Conservation (phyloP, 2,888 invertebrate species). For the Tetropium fuscum region DNA sequence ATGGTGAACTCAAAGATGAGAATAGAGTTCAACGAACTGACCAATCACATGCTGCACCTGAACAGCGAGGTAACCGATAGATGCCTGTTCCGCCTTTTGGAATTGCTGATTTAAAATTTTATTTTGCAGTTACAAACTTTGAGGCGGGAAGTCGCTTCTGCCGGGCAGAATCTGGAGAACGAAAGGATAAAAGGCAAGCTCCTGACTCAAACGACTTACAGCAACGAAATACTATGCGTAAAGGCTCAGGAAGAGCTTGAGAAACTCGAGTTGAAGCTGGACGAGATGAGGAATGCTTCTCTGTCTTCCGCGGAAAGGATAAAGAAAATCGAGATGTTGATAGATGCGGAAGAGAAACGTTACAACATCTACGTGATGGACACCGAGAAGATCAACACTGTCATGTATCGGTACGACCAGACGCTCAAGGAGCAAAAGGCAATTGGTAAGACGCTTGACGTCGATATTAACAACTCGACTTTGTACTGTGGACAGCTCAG, state of each 20-base stretch:
- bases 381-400: slow-evolving; percentile 47
- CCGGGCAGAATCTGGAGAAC: slow-evolving; percentile 61
- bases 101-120: background rate
- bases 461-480: slow-evolving; percentile 68
- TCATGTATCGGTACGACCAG: slow-evolving; percentile 40
- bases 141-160: slow-evolving; percentile 67
- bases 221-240: slow-evolving; percentile 45
- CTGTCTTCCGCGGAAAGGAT: slow-evolving; percentile 68
- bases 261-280: slow-evolving; percentile 67
- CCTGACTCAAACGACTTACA: slow-evolving; percentile 48
- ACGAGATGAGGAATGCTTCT: slow-evolving; percentile 67
- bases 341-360: slow-evolving; percentile 69
- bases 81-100: no score
- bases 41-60: slow-evolving; percentile 60
- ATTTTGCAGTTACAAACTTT: slow-evolving; percentile 64
- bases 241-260: slow-evolving; percentile 48
- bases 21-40: slow-evolving; percentile 55
- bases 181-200: slow-evolving; percentile 54
- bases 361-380: slow-evolving; percentile 41
- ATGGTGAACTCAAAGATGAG: slow-evolving; percentile 62
- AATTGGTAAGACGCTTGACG: slow-evolving; percentile 62
- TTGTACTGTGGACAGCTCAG: slow-evolving; percentile 68
- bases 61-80: slow-evolving; percentile 63
- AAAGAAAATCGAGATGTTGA: slow-evolving; percentile 71
- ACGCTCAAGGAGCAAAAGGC: slow-evolving; percentile 43